These are phyloP conservation scores for Pluvianellus socialis DNA, from an alignment of 2,113 vertebrate species.

Conservation along the genomic window DNA sequence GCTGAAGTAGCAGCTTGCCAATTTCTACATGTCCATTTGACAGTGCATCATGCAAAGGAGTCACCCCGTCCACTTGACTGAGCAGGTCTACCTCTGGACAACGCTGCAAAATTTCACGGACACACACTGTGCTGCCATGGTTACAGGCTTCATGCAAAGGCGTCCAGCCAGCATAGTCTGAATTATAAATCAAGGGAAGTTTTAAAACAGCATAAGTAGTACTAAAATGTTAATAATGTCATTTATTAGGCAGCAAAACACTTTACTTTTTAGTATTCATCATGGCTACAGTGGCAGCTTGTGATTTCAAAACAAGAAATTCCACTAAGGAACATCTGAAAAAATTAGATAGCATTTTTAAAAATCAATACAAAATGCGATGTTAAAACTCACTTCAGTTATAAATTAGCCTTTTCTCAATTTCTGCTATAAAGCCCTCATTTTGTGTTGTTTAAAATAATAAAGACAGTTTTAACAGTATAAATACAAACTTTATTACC, in stretches of 20 bases:
- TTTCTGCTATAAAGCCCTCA: not conserved
- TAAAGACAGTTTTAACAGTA: not conserved
- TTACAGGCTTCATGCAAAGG: conserved; percentile 97
- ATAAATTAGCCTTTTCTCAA: not conserved
- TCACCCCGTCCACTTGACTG: conserved; percentile 89
- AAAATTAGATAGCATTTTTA: not conserved
- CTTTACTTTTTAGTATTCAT: not conserved
- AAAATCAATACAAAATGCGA: not conserved
- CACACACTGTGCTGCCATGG: conserved; percentile 91
- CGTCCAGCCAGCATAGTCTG: conserved; percentile 96
- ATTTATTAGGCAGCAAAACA: not conserved
- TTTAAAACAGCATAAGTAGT: conserved; percentile 71
- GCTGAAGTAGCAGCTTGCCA: conserved; percentile 88
- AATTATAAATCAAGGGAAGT: conserved; percentile 81
- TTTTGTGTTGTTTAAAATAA: not conserved
- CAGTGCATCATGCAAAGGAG: conserved; percentile 92
- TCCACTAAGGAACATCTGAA: not conserved
- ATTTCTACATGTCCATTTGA: conserved; percentile 88
- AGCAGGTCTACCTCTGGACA: conserved; percentile 86
- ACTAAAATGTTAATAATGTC: conserved; percentile 34
- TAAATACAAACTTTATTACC: not conserved
- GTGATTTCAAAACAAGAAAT: not conserved
- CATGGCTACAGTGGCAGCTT: not conserved
- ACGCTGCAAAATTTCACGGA: conserved; percentile 87
- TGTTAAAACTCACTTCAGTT: not conserved